phyloP scores from a whole-genome alignment of 2,797 vertebrate species.

The Myotis vivesi region DNA sequence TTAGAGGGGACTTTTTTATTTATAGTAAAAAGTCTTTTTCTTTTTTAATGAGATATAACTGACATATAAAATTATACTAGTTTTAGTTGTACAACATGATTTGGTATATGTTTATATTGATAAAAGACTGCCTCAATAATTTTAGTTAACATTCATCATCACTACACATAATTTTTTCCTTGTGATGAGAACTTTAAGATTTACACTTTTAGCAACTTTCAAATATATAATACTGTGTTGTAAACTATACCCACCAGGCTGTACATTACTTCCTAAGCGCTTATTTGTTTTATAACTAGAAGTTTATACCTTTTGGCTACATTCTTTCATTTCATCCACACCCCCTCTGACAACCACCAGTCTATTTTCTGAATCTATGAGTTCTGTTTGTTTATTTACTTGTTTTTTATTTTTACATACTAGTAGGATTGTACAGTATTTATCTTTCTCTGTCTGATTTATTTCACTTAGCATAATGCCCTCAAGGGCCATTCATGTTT shows the following conservation, averaged over 20 bases:
- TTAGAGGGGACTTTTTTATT: neutral
- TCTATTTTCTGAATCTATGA: neutral
- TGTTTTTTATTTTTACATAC: neutral
- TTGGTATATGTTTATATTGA: neutral
- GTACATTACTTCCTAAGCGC: neutral
- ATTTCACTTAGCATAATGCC: neutral
- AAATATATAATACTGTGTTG: neutral
- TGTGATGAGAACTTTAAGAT: neutral
- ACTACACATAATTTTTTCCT: neutral
- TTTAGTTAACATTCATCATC: neutral
- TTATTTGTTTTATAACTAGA: neutral
- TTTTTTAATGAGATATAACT: neutral
- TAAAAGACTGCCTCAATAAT: neutral
- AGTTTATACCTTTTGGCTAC: neutral
- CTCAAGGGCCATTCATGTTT: neutral
- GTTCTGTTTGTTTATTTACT: neutral
- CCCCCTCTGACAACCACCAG: neutral
- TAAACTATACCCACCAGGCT: neutral
- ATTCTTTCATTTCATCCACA: neutral
- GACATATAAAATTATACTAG: neutral
- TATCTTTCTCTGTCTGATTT: neutral
- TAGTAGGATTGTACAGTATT: neutral
- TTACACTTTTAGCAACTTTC: neutral
- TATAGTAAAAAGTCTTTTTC: neutral
- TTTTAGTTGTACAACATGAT: neutral